phyloP scores from a whole-genome alignment of 1,140 invertebrate genomes.

The Sminthurides bifidus region DNA sequence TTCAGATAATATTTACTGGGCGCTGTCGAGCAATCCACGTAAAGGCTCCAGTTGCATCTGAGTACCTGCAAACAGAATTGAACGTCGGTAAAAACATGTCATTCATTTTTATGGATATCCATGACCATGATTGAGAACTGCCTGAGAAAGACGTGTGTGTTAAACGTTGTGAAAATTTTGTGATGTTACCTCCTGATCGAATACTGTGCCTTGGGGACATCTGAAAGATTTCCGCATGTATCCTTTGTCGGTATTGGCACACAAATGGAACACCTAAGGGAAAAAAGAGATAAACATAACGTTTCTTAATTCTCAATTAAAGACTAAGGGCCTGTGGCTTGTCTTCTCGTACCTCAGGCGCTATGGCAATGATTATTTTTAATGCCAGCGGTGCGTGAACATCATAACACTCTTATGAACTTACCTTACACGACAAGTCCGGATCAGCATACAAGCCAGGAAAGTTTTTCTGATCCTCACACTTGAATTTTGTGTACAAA shows the following conservation, averaged over 20 bases:
- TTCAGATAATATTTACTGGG: constrained; percentile 70
- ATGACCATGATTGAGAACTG: background rate
- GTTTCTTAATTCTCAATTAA: too few species aligned
- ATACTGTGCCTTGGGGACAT: constrained; percentile 74
- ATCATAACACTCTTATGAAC: constrained; percentile 32
- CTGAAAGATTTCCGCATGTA: constrained; percentile 78
- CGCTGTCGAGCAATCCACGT: constrained; percentile 71
- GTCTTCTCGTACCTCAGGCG: too few species aligned
- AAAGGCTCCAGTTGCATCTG: constrained; percentile 86
- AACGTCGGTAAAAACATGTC: background rate
- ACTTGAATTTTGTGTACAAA: constrained; percentile 66
- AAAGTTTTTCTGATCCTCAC: constrained; percentile 77
- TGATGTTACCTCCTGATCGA: constrained; percentile 44
- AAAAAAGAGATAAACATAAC: too few species aligned
- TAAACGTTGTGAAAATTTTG: background rate
- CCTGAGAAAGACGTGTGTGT: background rate
- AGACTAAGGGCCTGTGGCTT: too few species aligned
- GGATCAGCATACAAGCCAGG: constrained; percentile 79
- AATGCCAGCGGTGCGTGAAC: too few species aligned
- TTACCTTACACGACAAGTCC: constrained; percentile 82
- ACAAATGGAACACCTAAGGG: constrained; percentile 76
- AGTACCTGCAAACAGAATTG: constrained; percentile 52
- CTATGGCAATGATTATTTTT: too few species aligned
- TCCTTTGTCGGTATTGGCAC: constrained; percentile 74
- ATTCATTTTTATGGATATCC: background rate